Evolutionary conservation across 2,113 vertebrate genomes (phyloP).

Genomic region (Leucosticte australis): DNA sequence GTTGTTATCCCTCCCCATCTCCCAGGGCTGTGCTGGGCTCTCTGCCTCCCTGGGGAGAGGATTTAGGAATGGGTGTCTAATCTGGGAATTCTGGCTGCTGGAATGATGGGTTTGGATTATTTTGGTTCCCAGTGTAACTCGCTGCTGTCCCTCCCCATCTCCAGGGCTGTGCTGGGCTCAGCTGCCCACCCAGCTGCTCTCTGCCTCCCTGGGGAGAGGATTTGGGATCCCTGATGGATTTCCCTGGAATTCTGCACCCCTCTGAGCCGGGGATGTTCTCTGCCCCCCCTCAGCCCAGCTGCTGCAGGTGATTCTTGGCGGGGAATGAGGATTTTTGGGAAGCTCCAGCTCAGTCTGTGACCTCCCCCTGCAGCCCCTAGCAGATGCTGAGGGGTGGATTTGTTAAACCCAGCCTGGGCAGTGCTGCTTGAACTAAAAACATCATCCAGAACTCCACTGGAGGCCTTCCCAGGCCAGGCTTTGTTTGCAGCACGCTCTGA

Average conservation of each 20-base stretch:
- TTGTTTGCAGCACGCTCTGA: neutral
- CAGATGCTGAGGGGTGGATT: neutral
- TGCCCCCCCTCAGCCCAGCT: no score
- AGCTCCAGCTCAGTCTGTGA: neutral
- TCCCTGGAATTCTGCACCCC: neutral
- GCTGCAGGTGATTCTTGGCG: no score
- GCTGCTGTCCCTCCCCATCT: accelerated
- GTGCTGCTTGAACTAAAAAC: neutral
- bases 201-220: accelerated
- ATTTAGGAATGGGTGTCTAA: neutral
- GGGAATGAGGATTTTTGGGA: neutral
- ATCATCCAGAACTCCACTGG: neutral
- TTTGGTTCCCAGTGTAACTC: accelerated
- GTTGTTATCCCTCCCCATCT: neutral
- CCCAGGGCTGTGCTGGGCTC: neutral
- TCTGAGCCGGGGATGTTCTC: neutral
- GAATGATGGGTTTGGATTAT: neutral
- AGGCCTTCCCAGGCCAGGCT: neutral
- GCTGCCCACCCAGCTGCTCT: neutral
- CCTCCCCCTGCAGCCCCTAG: neutral
- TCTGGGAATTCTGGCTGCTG: neutral
- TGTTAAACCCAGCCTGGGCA: neutral
- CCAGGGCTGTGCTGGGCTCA: neutral
- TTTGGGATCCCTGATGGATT: neutral
- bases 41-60: neutral